Evolutionary conservation across 2,888 invertebrate genomes (phyloP).

Genomic region (Scaptomyza flava): DNA sequence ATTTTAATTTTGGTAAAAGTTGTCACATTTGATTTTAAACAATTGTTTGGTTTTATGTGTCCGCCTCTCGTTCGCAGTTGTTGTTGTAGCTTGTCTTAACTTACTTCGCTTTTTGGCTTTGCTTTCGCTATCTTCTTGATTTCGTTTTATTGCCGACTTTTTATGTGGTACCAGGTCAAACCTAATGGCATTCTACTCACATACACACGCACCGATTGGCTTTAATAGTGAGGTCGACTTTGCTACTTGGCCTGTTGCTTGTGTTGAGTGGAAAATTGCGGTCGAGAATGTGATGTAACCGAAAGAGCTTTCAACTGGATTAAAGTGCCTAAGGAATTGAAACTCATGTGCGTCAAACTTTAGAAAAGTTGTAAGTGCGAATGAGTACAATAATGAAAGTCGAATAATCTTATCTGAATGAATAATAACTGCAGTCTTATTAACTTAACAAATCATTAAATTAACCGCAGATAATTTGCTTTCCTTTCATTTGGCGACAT

Average conservation of each 20-base stretch:
- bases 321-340: conserved; percentile 20
- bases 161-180: conserved; percentile 43
- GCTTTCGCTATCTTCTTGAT: conserved; percentile 1
- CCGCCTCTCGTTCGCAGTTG: conserved; percentile 48
- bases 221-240: conserved; percentile 29
- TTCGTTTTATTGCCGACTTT: conserved; percentile 46
- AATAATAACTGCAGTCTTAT: not conserved
- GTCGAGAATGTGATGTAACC: conserved; percentile 50
- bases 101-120: conserved; percentile 46
- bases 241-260: conserved; percentile 31
- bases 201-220: conserved; percentile 36
- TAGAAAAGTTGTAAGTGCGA: conserved; percentile 6
- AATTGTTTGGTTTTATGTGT: conserved; percentile 77
- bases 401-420: not conserved
- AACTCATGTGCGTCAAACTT: conserved; percentile 6
- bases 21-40: conserved; percentile 79
- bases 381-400: conserved; percentile 7
- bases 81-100: conserved; percentile 49
- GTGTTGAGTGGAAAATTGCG: conserved; percentile 50
- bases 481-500: conserved; percentile 6
- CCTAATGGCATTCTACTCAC: conserved; percentile 50
- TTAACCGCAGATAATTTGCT: conserved; percentile 2
- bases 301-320: conserved; percentile 43
- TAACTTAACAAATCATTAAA: not conserved
- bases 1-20: conserved; percentile 79